A percentile compares a stretch with the other conserved stretches of the same genome.
These are phyloP conservation scores for Hyles lineata DNA, from an alignment of 2,888 invertebrate genomes.

Conservation along the genomic window DNA sequence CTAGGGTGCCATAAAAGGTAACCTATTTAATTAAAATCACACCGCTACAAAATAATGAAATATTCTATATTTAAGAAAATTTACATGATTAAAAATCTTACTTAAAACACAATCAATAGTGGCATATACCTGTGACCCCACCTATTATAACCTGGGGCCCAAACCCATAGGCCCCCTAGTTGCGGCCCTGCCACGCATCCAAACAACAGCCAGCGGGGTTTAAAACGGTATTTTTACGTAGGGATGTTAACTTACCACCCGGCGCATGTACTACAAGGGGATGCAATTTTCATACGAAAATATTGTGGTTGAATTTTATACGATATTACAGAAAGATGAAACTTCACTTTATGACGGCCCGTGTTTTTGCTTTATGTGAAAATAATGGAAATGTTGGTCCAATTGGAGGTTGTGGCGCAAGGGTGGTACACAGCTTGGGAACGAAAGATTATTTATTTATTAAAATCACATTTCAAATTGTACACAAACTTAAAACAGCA, in stretches of 20 bases:
- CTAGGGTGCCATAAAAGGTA: no score
- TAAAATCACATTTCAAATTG: no score
- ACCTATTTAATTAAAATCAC: no score
- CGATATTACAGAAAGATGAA: not conserved
- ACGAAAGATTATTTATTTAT: no score
- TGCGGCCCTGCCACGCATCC: not conserved
- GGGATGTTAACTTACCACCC: not conserved
- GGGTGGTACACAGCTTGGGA: no score
- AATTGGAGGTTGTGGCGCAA: no score
- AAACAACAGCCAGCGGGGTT: not conserved
- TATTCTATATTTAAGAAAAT: no score
- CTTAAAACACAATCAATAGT: no score
- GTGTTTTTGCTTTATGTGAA: not conserved
- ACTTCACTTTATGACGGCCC: not conserved
- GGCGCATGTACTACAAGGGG: not conserved
- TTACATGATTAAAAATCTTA: no score
- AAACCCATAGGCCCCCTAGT: not conserved
- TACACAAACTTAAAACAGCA: no score
- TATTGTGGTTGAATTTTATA: not conserved
- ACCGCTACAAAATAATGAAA: no score
- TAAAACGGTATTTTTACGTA: not conserved
- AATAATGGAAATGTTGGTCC: not conserved
- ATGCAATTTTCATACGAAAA: constrained; percentile 9
- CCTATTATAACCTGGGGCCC: not conserved
- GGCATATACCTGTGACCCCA: no score